These are phyloP conservation scores for Neoscelio sp. DNA, from an alignment of 2,888 invertebrate genomes.

Conservation along the genomic window DNA sequence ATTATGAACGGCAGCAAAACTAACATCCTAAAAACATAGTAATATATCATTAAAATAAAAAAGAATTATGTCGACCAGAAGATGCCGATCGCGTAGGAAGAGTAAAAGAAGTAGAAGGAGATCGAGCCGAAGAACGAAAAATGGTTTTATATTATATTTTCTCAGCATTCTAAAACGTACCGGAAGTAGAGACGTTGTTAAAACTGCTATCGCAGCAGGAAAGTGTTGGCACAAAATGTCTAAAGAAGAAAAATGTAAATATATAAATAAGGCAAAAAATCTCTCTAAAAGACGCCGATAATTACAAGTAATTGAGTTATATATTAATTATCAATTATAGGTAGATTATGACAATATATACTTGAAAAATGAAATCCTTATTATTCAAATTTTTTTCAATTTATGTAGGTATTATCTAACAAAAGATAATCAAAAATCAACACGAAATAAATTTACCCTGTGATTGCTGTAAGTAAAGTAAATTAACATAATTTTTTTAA, in stretches of 20 bases:
- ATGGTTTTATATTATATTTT: slow-evolving; percentile 61
- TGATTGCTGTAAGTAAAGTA: too few species aligned
- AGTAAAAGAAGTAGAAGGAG: slow-evolving; percentile 1
- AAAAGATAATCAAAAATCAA: too few species aligned
- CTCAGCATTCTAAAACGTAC: slow-evolving; percentile 32
- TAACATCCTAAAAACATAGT: background rate
- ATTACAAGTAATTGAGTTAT: background rate
- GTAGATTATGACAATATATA: too few species aligned
- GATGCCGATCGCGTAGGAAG: slow-evolving; percentile 2
- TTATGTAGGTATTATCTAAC: too few species aligned
- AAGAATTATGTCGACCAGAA: slow-evolving; percentile 3
- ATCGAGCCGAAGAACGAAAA: slow-evolving; percentile 30
- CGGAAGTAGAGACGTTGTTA: slow-evolving; percentile 37
- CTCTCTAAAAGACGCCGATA: background rate
- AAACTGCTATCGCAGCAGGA: slow-evolving; percentile 58
- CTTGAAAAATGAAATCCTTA: too few species aligned
- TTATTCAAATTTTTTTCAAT: too few species aligned
- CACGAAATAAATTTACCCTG: too few species aligned
- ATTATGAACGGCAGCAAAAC: too few species aligned
- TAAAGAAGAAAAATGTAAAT: slow-evolving; percentile 47
- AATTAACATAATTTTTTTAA: too few species aligned
- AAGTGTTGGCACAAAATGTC: slow-evolving; percentile 59
- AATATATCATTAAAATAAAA: too few species aligned
- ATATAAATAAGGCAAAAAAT: slow-evolving; percentile 25
- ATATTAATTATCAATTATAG: too few species aligned